Conservation (phyloP, 1,140 invertebrate genomes). For the Zaprionus lachaisei region DNA sequence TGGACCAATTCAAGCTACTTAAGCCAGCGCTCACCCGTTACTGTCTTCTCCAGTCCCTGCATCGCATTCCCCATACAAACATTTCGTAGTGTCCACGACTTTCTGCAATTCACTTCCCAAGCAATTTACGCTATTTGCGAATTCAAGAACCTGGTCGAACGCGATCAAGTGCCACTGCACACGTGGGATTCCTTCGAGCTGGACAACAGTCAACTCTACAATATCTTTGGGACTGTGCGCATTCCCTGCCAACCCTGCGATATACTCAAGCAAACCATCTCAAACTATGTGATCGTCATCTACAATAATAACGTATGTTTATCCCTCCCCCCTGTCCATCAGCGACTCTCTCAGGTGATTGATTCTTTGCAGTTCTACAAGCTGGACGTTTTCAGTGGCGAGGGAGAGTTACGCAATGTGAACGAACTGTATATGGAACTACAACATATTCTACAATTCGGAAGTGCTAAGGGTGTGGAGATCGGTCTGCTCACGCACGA, state of each 20-base stretch:
- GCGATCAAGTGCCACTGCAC: slow-evolving; percentile 89
- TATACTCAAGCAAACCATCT: slow-evolving; percentile 87
- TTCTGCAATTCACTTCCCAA: slow-evolving; percentile 89
- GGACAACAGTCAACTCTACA: slow-evolving; percentile 95
- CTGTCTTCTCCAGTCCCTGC: slow-evolving; percentile 91
- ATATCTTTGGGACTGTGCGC: slow-evolving; percentile 93
- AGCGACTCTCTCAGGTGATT: not conserved
- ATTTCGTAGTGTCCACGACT: slow-evolving; percentile 87
- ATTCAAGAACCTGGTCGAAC: slow-evolving; percentile 89
- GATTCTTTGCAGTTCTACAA: slow-evolving; percentile 88
- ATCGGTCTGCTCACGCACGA: slow-evolving; percentile 93
- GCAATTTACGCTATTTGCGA: slow-evolving; percentile 88
- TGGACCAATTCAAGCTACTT: slow-evolving; percentile 91
- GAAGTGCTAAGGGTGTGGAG: slow-evolving; percentile 84
- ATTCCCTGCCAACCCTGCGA: slow-evolving; percentile 89
- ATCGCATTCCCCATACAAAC: slow-evolving; percentile 89
- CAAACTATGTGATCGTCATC: slow-evolving; percentile 90
- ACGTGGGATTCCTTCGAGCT: slow-evolving; percentile 90
- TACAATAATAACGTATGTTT: slow-evolving; percentile 92
- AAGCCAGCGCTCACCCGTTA: slow-evolving; percentile 89
- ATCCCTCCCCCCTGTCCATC: not conserved
- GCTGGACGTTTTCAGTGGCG: slow-evolving; percentile 88
- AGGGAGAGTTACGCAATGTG: slow-evolving; percentile 75
- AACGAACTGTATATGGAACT: slow-evolving; percentile 73
- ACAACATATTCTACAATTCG: slow-evolving; percentile 85